Evolutionary conservation across 2,888 invertebrate genomes (phyloP), one percentile per base, ranked within the genome.

Genomic region (Euzophera pinguis): DNA sequence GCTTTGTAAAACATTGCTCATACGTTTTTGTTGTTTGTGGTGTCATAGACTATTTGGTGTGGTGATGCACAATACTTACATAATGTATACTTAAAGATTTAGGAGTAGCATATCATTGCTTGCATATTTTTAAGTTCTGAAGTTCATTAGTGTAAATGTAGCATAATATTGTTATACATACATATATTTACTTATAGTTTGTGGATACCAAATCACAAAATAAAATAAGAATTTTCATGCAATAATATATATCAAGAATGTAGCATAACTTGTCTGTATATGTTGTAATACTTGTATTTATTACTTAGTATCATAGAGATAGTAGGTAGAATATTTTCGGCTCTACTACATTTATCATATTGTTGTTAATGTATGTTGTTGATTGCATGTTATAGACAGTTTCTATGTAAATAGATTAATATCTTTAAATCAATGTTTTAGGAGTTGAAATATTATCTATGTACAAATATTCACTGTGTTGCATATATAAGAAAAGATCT

Each of bases 41-140:
- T 22, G 22, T 22, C 22, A 22, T 5, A 22, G 22, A 3, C 2
- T 22, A 22, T 22, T 13, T 14, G 8, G 66, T 62, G 58, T 65
- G 75, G 75, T 74, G 67, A 32, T 80, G 82, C 86, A 83, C 84
- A 81, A 82, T 81, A 86, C 85, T 85, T 86, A 85, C 71, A 70
- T 67, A 66, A 67, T 39, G 35, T 51, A 72, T 81, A 84, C 79
- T 84, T 82, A 84, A 83, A 72, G 62, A 72, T 56, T 64, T 75
- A 71, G 69, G 62, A 69, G 63, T 73, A 69, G 62, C 69, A 64
- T 69, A 73, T 68, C 67, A 64, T 60, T 55, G 52, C 62, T 63
- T 59, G 58, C 47, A 57, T 53, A 37, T 39, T 27, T 16, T 50
- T 59, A 56, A 51, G 54, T 51, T 50, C 16, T 47, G 6, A 22